Base-by-base conservation (phyloP, 2,797 vertebrate genomes). In the Cichlasoma orientale region DNA sequence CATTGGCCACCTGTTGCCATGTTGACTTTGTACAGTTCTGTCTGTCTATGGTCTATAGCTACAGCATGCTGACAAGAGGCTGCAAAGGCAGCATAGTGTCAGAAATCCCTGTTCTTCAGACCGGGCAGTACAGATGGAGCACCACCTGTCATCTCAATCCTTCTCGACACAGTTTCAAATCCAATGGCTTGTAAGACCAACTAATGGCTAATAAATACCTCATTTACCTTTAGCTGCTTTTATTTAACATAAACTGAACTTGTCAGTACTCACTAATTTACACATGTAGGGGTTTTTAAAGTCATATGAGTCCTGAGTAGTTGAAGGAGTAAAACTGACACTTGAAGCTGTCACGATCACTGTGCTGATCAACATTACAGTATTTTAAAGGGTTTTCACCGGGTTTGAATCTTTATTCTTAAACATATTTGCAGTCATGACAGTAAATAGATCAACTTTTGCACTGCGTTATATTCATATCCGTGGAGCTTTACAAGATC, bases 1-100 rank as follows among this genome's bases (percentile, higher is more conserved):
- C 16, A 84, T 87, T 89, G 87, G 84, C 69, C 78, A 82, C 78
- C 59, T 77, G 85, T 88, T 85, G 79, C 75, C 58, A 75, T 59
- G 78, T 14, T 4, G 56, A 77, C 70, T 21, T 8, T 4, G 19
- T 7, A 75, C 68, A 79, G 33, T 69, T 27, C 2, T 23, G 57
- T 23, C 19, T 50, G 55, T 4, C 25, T 50, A 7, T 68, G 63
- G 44, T 50, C 25, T 53, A 33, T 3, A 58, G 55, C 19, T 41
- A 66, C 33, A 56, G 72, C 56, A 61, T 61, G 72, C 13, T 63
- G 55, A 50, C 72, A 25, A 55, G 33, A 72, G 12, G n/a, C 47
- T 31, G 53, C 36, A 52, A 18, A 54, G 33, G 53, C 38, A 18
- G 14, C 25, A 27, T 23, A 12, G 44, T 7, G 56, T 66, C 56